These are phyloP conservation scores for Trachythela sp. DNA, from an alignment of 64 coral and sea anemone species.

Conservation along the genomic window DNA sequence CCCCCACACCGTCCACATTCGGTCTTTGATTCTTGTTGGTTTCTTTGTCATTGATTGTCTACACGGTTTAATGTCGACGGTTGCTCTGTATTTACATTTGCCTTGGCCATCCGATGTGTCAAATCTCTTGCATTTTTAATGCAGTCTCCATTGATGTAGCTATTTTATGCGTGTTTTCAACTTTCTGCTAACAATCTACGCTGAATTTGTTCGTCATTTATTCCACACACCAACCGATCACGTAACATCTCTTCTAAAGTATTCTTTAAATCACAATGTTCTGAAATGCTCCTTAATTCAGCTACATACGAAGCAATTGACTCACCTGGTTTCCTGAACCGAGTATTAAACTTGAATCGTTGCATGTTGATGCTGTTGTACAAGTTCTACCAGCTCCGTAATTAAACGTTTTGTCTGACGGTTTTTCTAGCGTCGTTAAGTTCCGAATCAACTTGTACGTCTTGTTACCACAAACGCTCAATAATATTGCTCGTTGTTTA, in stretches of 20 bases:
- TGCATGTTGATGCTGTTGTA: constrained; percentile 24
- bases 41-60: too few relatives aligned
- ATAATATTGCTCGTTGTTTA: constrained; percentile 35
- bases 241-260: too few relatives aligned
- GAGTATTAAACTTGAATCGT: constrained; percentile 60
- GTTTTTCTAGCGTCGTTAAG: too few relatives aligned
- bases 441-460: constrained; percentile 46
- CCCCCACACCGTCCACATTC: neutral
- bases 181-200: neutral
- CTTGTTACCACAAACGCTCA: constrained; percentile 62
- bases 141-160: too few relatives aligned
- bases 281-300: too few relatives aligned
- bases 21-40: neutral
- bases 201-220: constrained; percentile 20
- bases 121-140: too few relatives aligned
- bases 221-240: constrained; percentile 50
- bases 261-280: too few relatives aligned
- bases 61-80: neutral
- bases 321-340: constrained; percentile 8
- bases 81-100: too few relatives aligned
- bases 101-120: too few relatives aligned
- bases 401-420: constrained; percentile 7
- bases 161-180: too few relatives aligned
- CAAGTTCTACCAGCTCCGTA: neutral
- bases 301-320: too few relatives aligned